These are phyloP conservation scores for Caenorhabditis briggsae DNA, from an alignment of 1,140 invertebrate genomes.

Conservation along the genomic window DNA sequence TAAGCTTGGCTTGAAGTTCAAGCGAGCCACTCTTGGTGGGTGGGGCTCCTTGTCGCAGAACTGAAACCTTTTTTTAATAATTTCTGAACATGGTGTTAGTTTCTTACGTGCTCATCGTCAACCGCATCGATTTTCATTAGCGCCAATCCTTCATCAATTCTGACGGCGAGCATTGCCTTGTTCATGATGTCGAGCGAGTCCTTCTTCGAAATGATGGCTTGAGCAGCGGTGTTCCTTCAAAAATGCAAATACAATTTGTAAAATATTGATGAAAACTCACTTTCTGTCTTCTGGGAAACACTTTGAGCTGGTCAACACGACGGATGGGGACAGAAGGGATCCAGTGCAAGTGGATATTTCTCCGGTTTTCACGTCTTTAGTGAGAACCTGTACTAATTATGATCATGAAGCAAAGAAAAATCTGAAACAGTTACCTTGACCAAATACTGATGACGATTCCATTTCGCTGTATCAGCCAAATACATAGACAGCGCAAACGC, in stretches of 20 bases:
- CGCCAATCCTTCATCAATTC: not conserved
- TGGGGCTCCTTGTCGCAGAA: conserved; percentile 43
- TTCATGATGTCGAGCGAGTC: not conserved
- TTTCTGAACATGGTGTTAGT: no score
- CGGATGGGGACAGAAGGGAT: conserved; percentile 32
- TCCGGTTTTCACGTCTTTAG: not conserved
- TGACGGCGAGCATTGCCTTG: conserved; percentile 26
- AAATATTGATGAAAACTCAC: not conserved
- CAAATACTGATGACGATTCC: conserved; percentile 27
- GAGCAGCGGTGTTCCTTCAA: conserved; percentile 1
- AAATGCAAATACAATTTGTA: not conserved
- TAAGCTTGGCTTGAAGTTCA: conserved; percentile 48
- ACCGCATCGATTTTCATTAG: conserved; percentile 24
- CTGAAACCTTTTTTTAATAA: not conserved
- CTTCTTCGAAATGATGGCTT: conserved; percentile 8
- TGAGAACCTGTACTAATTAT: not conserved
- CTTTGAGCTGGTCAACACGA: not conserved
- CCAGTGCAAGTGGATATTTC: conserved; percentile 12
- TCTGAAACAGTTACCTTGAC: not conserved
- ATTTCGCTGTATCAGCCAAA: conserved; percentile 14
- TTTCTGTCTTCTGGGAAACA: conserved; percentile 24
- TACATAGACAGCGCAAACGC: conserved; percentile 6
- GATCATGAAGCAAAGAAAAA: not conserved
- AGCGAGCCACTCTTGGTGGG: conserved; percentile 32
- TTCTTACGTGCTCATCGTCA: not conserved